Conservation (phyloP, 2,888 invertebrate species). For the Rhagium mordax region DNA sequence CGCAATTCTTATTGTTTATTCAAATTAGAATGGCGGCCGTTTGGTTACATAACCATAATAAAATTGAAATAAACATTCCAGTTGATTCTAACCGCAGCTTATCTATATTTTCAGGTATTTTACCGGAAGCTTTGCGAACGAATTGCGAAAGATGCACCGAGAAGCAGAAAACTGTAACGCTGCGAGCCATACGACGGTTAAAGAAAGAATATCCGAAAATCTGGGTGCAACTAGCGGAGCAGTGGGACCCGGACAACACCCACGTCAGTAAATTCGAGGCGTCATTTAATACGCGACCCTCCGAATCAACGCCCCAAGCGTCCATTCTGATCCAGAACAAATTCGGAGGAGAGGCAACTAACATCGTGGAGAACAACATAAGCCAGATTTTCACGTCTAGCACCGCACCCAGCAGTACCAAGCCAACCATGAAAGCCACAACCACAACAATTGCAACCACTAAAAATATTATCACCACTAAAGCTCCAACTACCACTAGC, state of each 20-base stretch:
- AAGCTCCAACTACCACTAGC: slow-evolving; percentile 28
- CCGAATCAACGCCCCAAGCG: slow-evolving; percentile 3
- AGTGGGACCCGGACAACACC: slow-evolving; percentile 82
- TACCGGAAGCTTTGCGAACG: slow-evolving; percentile 80
- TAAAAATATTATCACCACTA: slow-evolving; percentile 2
- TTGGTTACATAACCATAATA: too few species aligned
- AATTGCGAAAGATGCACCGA: slow-evolving; percentile 79
- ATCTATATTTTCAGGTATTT: slow-evolving; percentile 72
- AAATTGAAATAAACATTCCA: too few species aligned
- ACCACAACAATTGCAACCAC: slow-evolving; percentile 42
- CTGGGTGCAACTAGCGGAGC: slow-evolving; percentile 76
- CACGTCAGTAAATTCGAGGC: slow-evolving; percentile 71
- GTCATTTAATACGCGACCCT: slow-evolving; percentile 48
- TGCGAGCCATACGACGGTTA: slow-evolving; percentile 78
- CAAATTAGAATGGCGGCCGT: too few species aligned
- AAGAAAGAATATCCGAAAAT: slow-evolving; percentile 78
- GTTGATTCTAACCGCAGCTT: neutral
- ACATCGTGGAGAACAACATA: slow-evolving; percentile 15
- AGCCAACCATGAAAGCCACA: slow-evolving; percentile 27
- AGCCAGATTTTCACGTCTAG: slow-evolving; percentile 34
- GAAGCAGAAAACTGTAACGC: slow-evolving; percentile 77
- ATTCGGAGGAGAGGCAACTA: slow-evolving; percentile 33
- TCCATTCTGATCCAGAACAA: slow-evolving; percentile 38
- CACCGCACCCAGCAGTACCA: slow-evolving; percentile 40
- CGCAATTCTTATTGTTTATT: too few species aligned